Evolutionary conservation across 2,797 vertebrate species (phyloP).

Genomic region (Darevskia nairensis): DNA sequence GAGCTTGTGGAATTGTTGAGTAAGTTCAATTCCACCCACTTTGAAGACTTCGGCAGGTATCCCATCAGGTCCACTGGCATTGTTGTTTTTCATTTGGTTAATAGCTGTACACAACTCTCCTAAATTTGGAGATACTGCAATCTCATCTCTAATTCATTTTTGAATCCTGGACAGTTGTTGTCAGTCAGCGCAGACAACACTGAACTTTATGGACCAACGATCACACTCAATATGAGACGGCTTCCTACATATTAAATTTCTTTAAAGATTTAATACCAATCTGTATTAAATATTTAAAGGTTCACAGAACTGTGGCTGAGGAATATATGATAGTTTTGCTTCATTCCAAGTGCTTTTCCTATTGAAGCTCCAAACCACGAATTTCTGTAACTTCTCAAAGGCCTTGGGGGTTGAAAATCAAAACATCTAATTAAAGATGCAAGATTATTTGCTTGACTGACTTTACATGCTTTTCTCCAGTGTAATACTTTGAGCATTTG

Average conservation of each 20-base stretch:
- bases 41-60: too few species aligned
- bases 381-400: constrained; percentile 23
- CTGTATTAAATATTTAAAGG: neutral
- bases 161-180: neutral
- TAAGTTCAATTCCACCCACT: too few species aligned
- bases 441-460: constrained; percentile 13
- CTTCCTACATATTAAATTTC: neutral
- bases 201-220: neutral
- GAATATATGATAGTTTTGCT: constrained; percentile 22
- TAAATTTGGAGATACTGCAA: too few species aligned
- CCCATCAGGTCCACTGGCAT: too few species aligned
- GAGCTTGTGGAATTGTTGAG: too few species aligned
- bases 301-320: constrained; percentile 7
- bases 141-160: too few species aligned
- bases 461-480: constrained; percentile 28
- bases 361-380: constrained; percentile 32
- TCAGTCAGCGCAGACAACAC: neutral
- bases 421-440: constrained; percentile 21
- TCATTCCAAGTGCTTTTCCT: constrained; percentile 3
- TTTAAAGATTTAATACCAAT: neutral
- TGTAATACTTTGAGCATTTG: neutral
- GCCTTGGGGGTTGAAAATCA: constrained; percentile 21
- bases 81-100: too few species aligned
- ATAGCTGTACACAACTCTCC: too few species aligned
- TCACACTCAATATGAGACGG: neutral